These are phyloP conservation scores for Peromyscus attwateri DNA, from an alignment of 2,797 vertebrate species.

Conservation along the genomic window DNA sequence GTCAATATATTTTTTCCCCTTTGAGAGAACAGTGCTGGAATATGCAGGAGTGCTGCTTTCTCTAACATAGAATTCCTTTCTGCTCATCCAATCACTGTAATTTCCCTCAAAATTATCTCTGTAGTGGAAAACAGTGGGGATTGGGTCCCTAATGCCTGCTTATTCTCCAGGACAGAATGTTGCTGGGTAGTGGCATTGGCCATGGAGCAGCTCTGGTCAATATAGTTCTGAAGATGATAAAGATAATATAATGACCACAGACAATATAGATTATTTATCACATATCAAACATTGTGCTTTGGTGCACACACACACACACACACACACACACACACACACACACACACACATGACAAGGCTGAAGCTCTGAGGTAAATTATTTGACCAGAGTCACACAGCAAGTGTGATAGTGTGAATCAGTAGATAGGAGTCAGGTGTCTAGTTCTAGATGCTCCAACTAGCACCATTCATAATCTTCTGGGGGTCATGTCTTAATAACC, in stretches of 20 bases:
- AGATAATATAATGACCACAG: not conserved
- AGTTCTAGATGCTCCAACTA: not conserved
- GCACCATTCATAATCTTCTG: not conserved
- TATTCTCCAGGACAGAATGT: not conserved
- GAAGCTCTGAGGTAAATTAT: conserved; percentile 3
- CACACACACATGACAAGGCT: not conserved
- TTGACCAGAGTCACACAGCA: not conserved
- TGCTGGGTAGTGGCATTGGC: not conserved
- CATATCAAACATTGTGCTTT: not conserved
- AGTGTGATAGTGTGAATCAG: not conserved
- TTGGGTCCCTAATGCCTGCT: not conserved
- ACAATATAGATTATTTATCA: not conserved
- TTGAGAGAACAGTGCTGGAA: not conserved
- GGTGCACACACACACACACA: no score
- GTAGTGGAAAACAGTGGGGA: not conserved
- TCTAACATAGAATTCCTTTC: not conserved
- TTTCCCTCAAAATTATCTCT: not conserved
- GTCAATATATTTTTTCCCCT: conserved; percentile 54
- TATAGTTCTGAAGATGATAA: not conserved
- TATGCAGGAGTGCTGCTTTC: not conserved
- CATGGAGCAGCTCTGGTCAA: not conserved
- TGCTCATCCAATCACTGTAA: not conserved
- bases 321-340: not conserved
- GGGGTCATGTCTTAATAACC: not conserved
- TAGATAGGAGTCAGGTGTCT: not conserved